Percentiles rank a stretch among this genome's conserved stretches.
phyloP scores from a whole-genome alignment of 2,113 vertebrate species.

The Colistium nudipinnis region DNA sequence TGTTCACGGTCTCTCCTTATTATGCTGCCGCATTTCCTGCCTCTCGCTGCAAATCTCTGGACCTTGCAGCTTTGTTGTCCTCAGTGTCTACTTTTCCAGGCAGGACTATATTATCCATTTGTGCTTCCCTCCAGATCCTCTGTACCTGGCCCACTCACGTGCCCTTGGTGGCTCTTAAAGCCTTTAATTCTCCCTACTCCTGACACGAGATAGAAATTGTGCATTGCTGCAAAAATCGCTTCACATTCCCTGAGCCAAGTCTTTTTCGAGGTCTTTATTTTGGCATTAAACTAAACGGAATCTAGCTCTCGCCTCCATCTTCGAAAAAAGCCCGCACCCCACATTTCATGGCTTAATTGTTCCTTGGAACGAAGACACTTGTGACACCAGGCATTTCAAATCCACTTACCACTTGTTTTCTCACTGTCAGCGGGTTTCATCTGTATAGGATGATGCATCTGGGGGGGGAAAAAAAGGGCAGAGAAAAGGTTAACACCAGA shows the following conservation, averaged over 20 bases:
- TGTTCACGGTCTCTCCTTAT: slow-evolving; percentile 37
- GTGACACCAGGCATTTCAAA: slow-evolving; percentile 1
- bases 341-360: background rate
- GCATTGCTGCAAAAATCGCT: slow-evolving; percentile 44
- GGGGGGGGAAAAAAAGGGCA: slow-evolving; percentile 45
- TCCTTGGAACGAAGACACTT: background rate
- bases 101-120: slow-evolving; percentile 55
- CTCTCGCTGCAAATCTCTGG: slow-evolving; percentile 47
- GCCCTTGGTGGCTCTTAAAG: slow-evolving; percentile 49
- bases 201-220: slow-evolving; percentile 49
- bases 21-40: slow-evolving; percentile 32
- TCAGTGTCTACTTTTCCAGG: slow-evolving; percentile 30
- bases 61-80: slow-evolving; percentile 41
- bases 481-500: slow-evolving; percentile 17
- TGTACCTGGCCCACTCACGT: slow-evolving; percentile 34
- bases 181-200: slow-evolving; percentile 57
- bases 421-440: slow-evolving; percentile 98
- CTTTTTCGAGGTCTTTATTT: slow-evolving; percentile 6
- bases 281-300: slow-evolving; percentile 17
- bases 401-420: slow-evolving; percentile 93
- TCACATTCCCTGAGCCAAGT: slow-evolving; percentile 38
- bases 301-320: background rate
- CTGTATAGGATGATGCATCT: slow-evolving; percentile 99
- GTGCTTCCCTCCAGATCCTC: slow-evolving; percentile 25
- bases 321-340: slow-evolving; percentile 7